Percentiles rank a stretch among this genome's conserved stretches.
phyloP scores from a whole-genome alignment of 1,140 invertebrate genomes.

The Bombus superbus region DNA sequence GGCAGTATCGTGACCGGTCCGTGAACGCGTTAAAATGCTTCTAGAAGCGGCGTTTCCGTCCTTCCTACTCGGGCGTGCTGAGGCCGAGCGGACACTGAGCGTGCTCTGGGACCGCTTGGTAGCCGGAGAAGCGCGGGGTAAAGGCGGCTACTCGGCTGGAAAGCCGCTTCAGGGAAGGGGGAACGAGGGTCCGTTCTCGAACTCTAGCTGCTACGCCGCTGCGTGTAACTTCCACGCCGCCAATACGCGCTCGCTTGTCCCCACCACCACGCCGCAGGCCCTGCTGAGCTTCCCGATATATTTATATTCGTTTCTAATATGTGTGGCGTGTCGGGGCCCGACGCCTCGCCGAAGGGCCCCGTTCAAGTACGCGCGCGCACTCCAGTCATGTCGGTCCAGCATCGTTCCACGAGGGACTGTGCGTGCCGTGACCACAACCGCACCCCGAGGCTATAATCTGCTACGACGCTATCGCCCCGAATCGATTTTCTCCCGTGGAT shows the following conservation, averaged over 20 bases:
- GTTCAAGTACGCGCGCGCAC: slow-evolving; percentile 35
- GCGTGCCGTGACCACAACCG: slow-evolving; percentile 29
- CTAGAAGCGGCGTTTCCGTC: slow-evolving; percentile 37
- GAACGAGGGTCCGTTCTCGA: slow-evolving; percentile 44
- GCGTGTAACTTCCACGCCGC: slow-evolving; percentile 63
- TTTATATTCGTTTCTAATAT: slow-evolving; percentile 79
- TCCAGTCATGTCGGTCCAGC: slow-evolving; percentile 24
- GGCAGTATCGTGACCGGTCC: not conserved
- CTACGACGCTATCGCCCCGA: not conserved
- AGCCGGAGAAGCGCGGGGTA: slow-evolving; percentile 49
- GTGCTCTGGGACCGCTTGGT: slow-evolving; percentile 56
- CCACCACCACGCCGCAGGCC: slow-evolving; percentile 25
- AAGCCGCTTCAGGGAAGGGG: slow-evolving; percentile 45
- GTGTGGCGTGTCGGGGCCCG: slow-evolving; percentile 65
- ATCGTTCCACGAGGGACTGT: slow-evolving; percentile 35
- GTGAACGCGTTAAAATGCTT: slow-evolving; percentile 44
- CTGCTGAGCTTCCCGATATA: slow-evolving; percentile 69
- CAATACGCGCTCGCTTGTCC: slow-evolving; percentile 56
- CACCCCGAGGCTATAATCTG: slow-evolving; percentile 30
- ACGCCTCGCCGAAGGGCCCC: slow-evolving; percentile 58
- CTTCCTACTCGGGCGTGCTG: slow-evolving; percentile 63
- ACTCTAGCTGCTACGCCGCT: slow-evolving; percentile 44
- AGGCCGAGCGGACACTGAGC: slow-evolving; percentile 72
- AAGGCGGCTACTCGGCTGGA: not conserved
- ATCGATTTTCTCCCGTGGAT: not conserved